Base-by-base conservation (phyloP, 2,113 vertebrate species). In the Cygnus buccinator region DNA sequence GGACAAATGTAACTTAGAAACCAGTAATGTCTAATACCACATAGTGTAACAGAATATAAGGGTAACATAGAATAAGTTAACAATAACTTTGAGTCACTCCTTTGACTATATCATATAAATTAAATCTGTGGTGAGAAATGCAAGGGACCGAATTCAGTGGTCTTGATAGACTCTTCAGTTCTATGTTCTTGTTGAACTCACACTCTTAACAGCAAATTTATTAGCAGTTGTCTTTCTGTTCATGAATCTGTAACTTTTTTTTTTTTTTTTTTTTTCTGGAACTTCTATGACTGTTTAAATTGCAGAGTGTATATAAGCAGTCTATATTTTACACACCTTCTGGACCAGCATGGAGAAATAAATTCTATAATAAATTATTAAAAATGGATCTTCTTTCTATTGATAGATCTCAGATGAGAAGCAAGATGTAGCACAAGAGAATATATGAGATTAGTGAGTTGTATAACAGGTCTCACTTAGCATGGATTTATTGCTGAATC, bases 331-430 rank as follows among this genome's bases (percentile, higher is more conserved):
- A 35, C 70, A 81, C 10, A 86, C 16, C 58, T 67, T 73, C 59
- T 93, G 62, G 39, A 84, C 68, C 57, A 94, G 77, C 61, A 85
- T 1, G 7, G 68, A 91, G 81, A 91, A 92, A 48, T 84, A 96
- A 97, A 86, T 85, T 93, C 77, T 74, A 39, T 75, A 92, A 96
- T 46, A 44, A 20, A 39, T 93, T 94, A 92, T 79, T 91, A 95
- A 87, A 68, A 54, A 76, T 19, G 4, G 23, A 52, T 86, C 46
- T 76, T 87, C 91, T 95, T 66, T 95, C 52, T 96, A 31, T 33
- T 87, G 61, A 79, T 74, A 54, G 75, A 61, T 37, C 84, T 79
- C 44, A 94, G 80, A 82, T 76, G 29, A 90, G 90, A 96, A 37
- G 75, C 33, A 91, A 95, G 68, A 97, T 70, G 55, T 55, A 89